Percentiles rank a stretch among this genome's conserved stretches.
Evolutionary conservation across 2,888 invertebrate genomes (phyloP).

Genomic region (Schizaphis graminum): DNA sequence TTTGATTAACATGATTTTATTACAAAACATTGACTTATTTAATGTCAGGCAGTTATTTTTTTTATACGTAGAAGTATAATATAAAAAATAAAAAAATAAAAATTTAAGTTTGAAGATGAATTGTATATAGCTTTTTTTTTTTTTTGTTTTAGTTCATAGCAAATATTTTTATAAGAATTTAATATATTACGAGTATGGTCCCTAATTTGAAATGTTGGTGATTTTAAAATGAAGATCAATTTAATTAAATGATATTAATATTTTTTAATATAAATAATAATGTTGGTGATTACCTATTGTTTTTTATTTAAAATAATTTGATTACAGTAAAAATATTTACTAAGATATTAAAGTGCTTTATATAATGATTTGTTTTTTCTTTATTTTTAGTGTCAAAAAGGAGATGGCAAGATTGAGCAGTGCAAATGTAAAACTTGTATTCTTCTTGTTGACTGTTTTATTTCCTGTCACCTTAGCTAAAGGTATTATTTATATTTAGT

Average conservation of each 20-base stretch:
- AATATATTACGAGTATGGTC: not conserved
- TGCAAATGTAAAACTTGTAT: constrained; percentile 60
- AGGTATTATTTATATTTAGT: constrained; percentile 23
- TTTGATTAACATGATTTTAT: not conserved
- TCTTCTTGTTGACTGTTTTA: constrained; percentile 62
- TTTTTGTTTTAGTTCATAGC: not conserved
- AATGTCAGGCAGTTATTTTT: too few relatives aligned
- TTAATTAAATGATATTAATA: not conserved
- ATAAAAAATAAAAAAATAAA: not conserved
- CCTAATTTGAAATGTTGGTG: not conserved
- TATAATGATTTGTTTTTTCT: constrained; percentile 19
- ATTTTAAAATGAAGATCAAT: not conserved
- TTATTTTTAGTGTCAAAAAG: constrained; percentile 59
- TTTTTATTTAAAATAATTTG: not conserved
- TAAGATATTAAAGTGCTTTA: not conserved
- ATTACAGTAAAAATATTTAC: not conserved
- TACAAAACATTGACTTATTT: not conserved
- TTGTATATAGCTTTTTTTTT: not conserved
- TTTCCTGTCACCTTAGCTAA: constrained; percentile 55
- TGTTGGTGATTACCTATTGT: not conserved
- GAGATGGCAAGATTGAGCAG: constrained; percentile 63
- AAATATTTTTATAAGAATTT: not conserved
- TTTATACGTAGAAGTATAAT: not conserved
- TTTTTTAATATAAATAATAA: not conserved
- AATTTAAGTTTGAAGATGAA: not conserved